A percentile compares a stretch with the other conserved stretches of the same genome.
These are phyloP conservation scores for Drosophila nr. perissopoda DNA, from an alignment of 2,888 invertebrate species.

Conservation along the genomic window DNA sequence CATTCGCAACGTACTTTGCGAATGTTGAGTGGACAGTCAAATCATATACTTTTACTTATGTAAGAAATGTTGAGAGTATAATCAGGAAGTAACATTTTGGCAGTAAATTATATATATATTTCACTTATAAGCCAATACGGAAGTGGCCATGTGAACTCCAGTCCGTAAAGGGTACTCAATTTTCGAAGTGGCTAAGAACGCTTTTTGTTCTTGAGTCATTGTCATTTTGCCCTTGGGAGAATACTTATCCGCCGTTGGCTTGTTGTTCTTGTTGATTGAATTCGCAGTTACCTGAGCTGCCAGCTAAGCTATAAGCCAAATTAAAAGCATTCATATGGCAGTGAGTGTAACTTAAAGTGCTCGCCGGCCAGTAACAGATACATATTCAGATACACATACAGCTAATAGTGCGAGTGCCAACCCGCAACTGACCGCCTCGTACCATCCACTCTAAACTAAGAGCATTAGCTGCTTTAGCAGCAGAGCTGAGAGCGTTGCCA, in stretches of 20 bases:
- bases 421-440: constrained; percentile 12
- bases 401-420: constrained; percentile 2
- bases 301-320: neutral
- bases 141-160: neutral
- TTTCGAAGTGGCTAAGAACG: neutral
- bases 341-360: constrained; percentile 27
- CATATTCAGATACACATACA: neutral
- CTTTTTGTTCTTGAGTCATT: constrained; percentile 14
- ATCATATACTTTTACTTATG: neutral
- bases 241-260: neutral
- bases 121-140: neutral
- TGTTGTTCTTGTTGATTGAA: constrained; percentile 41
- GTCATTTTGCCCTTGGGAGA: constrained; percentile 5
- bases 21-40: neutral
- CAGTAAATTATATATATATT: neutral
- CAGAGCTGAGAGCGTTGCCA: constrained; percentile 46
- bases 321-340: constrained; percentile 8
- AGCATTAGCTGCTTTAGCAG: constrained; percentile 74
- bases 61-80: neutral
- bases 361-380: constrained; percentile 33
- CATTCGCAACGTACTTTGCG: neutral
- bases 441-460: constrained; percentile 27
- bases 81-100: neutral
- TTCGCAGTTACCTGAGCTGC: constrained; percentile 32
- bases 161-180: neutral